Evolutionary conservation across 1,140 invertebrate genomes (phyloP).

Genomic region (Notospermus geniculatus): DNA sequence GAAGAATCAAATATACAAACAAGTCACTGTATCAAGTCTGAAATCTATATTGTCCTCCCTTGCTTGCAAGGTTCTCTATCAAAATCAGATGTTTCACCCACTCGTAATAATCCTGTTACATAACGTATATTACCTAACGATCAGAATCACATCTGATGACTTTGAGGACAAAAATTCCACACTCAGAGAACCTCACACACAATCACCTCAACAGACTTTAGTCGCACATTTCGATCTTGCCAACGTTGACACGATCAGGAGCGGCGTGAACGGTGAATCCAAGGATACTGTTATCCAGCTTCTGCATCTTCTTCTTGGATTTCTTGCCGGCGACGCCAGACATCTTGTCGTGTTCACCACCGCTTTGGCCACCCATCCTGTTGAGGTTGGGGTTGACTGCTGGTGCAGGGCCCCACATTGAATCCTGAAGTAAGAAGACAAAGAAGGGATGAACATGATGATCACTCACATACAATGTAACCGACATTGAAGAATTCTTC

Average conservation of each 20-base stretch:
- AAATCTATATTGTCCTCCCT: too few species aligned
- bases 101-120: too few species aligned
- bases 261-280: slow-evolving; percentile 90
- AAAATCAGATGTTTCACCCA: too few species aligned
- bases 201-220: not conserved
- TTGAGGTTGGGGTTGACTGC: slow-evolving; percentile 70
- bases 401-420: slow-evolving; percentile 84
- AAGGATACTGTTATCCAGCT: slow-evolving; percentile 79
- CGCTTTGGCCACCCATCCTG: slow-evolving; percentile 6
- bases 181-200: not conserved
- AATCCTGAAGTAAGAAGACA: slow-evolving; percentile 62
- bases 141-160: too few species aligned
- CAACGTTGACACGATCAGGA: slow-evolving; percentile 87
- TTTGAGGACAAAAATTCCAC: too few species aligned
- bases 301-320: slow-evolving; percentile 89
- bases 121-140: too few species aligned
- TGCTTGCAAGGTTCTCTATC: too few species aligned
- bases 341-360: slow-evolving; percentile 1
- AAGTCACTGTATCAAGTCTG: too few species aligned
- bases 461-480: too few species aligned
- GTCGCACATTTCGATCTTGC: slow-evolving; percentile 71
- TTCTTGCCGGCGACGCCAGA: slow-evolving; percentile 63
- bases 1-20: too few species aligned
- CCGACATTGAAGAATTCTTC: too few species aligned
- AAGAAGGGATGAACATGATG: too few species aligned